Base-by-base conservation (phyloP, 1,140 invertebrate genomes). In the Vanessa tameamea region DNA sequence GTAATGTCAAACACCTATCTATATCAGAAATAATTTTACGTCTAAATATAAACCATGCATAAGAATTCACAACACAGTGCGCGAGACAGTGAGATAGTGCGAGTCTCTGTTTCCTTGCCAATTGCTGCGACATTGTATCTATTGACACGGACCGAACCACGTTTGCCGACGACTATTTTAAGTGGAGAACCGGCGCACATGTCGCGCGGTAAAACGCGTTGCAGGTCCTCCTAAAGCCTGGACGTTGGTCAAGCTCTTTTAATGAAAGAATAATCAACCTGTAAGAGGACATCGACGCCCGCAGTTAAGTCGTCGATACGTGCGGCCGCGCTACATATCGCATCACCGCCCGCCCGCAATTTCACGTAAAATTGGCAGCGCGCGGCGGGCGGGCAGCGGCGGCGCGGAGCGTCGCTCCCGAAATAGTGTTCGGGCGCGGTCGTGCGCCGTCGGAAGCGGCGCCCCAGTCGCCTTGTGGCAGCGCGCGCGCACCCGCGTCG, bases 1-100 rank as follows among this genome's bases (percentile, higher is more conserved):
- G 90, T 91, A 90, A 92, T 92, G 90, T 90, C 90, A 90, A 92
- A 92, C 90, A 92, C 90, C 89, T 91, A 92, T 92, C 90, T 91
- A 90, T 90, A 91, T 90, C 90, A 90, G 89, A 92, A 92, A 92
- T 92, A 92, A 91, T 91, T 90, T 91, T 89, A 85, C 79, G 64
- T 88, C 90, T 91, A 92, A 92, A 91, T 91, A 90, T 92, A 91
- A 88, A 90, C 87, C 87, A 84, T 89, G 88, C 90, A 90, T 91
- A 91, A 92, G 89, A 92, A 90, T 91, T 90, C 87, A 92, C 90
- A 92, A 92, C 90, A 92, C 85, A 89, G 86, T 86, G 87, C 87
- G 86, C 89, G 89, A 91, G 89, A 91, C 90, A 90, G 90, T 91
- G 88, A 90, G 89, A 90, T 88, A 90, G 90, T 89, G 89, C 89